These are phyloP conservation scores for Odocoileus hemionus DNA, from an alignment of 2,113 vertebrate genomes.

Conservation along the genomic window DNA sequence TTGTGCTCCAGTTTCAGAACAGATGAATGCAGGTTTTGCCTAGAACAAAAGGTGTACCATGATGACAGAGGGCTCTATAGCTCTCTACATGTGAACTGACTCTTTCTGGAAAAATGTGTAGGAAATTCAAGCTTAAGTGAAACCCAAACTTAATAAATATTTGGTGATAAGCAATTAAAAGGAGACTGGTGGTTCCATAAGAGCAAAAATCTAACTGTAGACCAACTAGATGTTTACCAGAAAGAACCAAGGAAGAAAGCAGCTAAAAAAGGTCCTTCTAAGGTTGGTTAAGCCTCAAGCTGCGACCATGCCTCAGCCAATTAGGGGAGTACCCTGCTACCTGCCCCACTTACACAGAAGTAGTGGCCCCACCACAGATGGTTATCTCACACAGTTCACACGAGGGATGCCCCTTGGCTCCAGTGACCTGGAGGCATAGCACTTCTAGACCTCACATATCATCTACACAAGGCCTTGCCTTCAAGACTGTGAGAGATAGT, in stretches of 20 bases:
- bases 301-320: not conserved
- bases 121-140: not conserved
- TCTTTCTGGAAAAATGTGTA: not conserved
- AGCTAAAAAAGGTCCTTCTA: not conserved
- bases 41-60: not conserved
- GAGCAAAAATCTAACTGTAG: not conserved
- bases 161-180: not conserved
- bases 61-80: not conserved
- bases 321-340: no score
- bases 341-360: not conserved
- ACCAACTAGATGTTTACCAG: not conserved
- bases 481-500: not conserved
- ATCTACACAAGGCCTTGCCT: not conserved
- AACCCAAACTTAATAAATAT: not conserved
- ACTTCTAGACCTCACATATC: not conserved
- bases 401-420: not conserved
- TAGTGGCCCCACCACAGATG: not conserved
- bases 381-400: not conserved
- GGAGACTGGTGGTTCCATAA: not conserved
- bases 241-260: not conserved
- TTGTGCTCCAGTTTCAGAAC: not conserved
- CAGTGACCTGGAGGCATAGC: not conserved
- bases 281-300: not conserved
- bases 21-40: not conserved
- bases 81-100: not conserved